These are phyloP conservation scores for Percopsis transmontana DNA, from an alignment of 2,113 vertebrate genomes.

Conservation along the genomic window DNA sequence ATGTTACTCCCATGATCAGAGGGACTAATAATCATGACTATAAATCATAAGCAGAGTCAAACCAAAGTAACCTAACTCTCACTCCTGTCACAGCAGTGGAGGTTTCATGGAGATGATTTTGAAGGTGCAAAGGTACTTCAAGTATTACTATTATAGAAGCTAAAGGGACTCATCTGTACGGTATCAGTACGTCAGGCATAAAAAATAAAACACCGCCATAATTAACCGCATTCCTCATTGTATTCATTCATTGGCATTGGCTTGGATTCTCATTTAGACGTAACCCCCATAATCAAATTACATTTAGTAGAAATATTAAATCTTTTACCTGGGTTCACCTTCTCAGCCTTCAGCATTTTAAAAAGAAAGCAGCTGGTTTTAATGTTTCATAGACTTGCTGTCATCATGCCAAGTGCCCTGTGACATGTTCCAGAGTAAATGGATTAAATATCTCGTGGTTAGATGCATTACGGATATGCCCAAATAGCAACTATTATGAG, in stretches of 20 bases:
- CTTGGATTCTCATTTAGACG: no score
- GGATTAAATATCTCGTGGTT: constrained; percentile 47
- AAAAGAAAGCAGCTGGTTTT: constrained; percentile 23
- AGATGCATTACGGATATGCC: constrained; percentile 23
- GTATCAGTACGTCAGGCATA: no score
- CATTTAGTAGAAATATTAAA: constrained; percentile 4
- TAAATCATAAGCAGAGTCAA: background rate
- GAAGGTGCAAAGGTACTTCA: no score
- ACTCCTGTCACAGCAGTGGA: no score
- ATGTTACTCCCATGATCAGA: background rate
- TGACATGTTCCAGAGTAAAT: constrained; percentile 33
- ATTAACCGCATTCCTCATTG: no score
- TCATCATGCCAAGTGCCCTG: constrained; percentile 40
- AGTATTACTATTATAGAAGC: no score
- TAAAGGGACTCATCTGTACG: no score
- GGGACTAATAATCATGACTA: background rate
- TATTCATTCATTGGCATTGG: no score
- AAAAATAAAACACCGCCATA: no score
- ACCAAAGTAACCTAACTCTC: background rate
- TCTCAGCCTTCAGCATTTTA: constrained; percentile 14
- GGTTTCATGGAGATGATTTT: no score
- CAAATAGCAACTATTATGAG: constrained; percentile 44
- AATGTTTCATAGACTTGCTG: constrained; percentile 33
- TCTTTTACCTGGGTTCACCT: constrained; percentile 29
- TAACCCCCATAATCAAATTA: no score